phyloP scores from a whole-genome alignment of 1,140 invertebrate genomes.

The Adoxophyes honmai region DNA sequence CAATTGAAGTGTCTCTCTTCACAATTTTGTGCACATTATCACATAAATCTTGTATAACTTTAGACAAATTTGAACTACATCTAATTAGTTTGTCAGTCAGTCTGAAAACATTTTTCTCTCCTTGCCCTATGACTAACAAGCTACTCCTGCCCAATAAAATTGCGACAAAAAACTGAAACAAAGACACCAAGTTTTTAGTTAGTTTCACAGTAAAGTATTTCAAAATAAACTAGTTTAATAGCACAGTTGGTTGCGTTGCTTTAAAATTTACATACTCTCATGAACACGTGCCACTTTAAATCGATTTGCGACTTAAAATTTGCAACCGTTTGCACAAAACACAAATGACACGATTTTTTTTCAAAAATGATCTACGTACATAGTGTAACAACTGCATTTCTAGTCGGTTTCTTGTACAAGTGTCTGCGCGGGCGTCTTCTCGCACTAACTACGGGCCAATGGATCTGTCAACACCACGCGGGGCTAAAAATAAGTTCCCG shows the following conservation, averaged over 20 bases:
- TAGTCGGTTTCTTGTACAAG: constrained; percentile 19
- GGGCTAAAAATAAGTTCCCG: constrained; percentile 53
- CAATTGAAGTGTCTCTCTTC: constrained; percentile 56
- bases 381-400: constrained; percentile 47
- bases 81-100: constrained; percentile 47
- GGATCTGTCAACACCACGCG: constrained; percentile 29
- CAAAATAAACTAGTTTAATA: too few species aligned
- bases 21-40: constrained; percentile 58
- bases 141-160: constrained; percentile 38
- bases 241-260: too few species aligned
- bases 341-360: not conserved
- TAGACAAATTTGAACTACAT: constrained; percentile 54
- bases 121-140: constrained; percentile 21
- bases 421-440: constrained; percentile 20
- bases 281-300: too few species aligned
- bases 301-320: too few species aligned
- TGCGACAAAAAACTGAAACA: constrained; percentile 39
- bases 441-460: constrained; percentile 57
- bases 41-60: constrained; percentile 51
- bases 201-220: too few species aligned
- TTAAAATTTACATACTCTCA: too few species aligned
- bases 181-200: not conserved
- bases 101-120: constrained; percentile 32
- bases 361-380: constrained; percentile 38
- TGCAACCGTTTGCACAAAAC: too few species aligned